phyloP scores from a whole-genome alignment of 2,113 vertebrate genomes.

The Carassius auratus region DNA sequence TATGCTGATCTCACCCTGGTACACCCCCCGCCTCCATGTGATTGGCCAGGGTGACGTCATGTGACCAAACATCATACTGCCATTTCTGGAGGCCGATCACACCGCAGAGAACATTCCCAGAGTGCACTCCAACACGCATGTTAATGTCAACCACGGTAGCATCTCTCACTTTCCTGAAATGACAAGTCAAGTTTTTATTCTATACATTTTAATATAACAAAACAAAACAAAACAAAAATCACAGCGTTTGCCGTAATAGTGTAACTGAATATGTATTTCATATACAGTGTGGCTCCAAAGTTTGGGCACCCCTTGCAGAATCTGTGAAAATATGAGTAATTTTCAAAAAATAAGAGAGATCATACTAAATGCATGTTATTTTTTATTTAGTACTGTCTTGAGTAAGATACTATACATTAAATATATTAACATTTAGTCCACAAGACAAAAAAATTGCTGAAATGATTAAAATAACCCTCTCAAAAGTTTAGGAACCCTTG shows the following conservation, averaged over 20 bases:
- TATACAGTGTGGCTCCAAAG: too few relatives aligned
- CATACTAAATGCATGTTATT: too few relatives aligned
- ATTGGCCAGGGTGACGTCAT: slow-evolving; percentile 97
- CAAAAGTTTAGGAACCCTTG: too few relatives aligned
- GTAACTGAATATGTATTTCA: not conserved
- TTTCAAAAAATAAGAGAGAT: too few relatives aligned
- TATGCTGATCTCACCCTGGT: slow-evolving; percentile 82
- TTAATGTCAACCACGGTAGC: slow-evolving; percentile 96
- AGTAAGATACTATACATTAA: too few relatives aligned
- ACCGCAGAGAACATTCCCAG: slow-evolving; percentile 94
- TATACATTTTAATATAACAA: not conserved
- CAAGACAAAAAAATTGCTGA: too few relatives aligned
- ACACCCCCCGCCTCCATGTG: slow-evolving; percentile 99
- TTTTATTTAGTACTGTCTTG: too few relatives aligned
- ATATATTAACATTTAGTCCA: too few relatives aligned
- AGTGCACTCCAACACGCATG: slow-evolving; percentile 97
- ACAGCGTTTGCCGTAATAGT: not conserved
- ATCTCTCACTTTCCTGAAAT: slow-evolving; percentile 89
- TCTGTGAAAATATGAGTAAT: too few relatives aligned
- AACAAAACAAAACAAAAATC: not conserved
- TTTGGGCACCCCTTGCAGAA: too few relatives aligned
- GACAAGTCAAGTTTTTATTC: slow-evolving; percentile 25
- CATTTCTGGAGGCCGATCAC: slow-evolving; percentile 97
- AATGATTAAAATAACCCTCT: too few relatives aligned
- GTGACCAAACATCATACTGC: slow-evolving; percentile 99